Base-by-base conservation (phyloP, 2,113 vertebrate species). In the Taxidea taxus region DNA sequence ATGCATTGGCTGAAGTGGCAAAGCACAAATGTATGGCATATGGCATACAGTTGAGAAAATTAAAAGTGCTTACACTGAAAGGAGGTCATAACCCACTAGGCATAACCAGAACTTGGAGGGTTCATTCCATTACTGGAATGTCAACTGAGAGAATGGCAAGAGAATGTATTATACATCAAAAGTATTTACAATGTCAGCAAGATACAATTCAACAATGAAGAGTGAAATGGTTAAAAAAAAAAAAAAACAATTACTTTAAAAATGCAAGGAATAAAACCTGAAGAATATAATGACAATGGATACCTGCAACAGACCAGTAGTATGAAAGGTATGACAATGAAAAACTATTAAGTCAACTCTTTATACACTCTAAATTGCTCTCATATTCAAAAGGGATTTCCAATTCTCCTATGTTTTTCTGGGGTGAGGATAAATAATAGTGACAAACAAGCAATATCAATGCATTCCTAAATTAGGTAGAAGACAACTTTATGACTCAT, bases 381-480 rank as follows among this genome's bases (percentile, higher is more conserved):
- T 94, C 39, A 14, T 44, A 72, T 86, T 89, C 83, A 81, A 83
- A 90, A 21, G 74, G 16, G 16, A 96, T 88, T 97, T 90, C 39
- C 14, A 95, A 42, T 34, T 91, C 34, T 74, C 25, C 27, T 68
- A 34, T 90, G 62, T 56, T 95, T 95, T 95, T 93, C 5, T 70
- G 62, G 14, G 20, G 9, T 91, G 9, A 84, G 7, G 18, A 93
- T 91, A 95, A 92, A 56, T 90, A 66, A 62, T 27, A 85, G 47
- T 25, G 49, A 95, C 60, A 96, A 95, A 81, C 54, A 90, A 95
- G 60, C 34, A 91, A 39, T 54, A 81, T 70, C 66, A 95, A 96
- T 95, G 39, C 25, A 83, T 84, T 90, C 58, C 18, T 90, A 94
- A 96, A 92, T 96, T 95, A 96, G 54, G 6, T 16, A 75, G 58